These are phyloP conservation scores for Nebria salina DNA, from an alignment of 2,888 invertebrate species.

Conservation along the genomic window DNA sequence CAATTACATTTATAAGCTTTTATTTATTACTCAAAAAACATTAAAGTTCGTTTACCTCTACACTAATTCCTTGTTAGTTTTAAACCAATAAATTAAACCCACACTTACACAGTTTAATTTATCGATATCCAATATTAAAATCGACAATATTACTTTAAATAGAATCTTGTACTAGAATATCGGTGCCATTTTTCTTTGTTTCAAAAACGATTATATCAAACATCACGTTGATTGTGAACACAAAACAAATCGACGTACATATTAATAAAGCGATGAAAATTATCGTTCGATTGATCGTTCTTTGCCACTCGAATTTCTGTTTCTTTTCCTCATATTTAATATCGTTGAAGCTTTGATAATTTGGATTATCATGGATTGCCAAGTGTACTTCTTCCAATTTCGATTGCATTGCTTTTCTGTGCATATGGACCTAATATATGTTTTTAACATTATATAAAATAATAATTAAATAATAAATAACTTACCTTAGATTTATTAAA, in stretches of 20 bases:
- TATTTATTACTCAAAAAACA: neutral
- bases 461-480: neutral
- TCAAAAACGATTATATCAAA: conserved; percentile 4
- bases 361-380: conserved; percentile 4
- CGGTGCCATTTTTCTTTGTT: neutral
- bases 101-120: conserved; percentile 1
- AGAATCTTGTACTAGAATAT: conserved; percentile 8
- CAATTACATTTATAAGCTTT: neutral
- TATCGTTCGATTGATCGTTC: conserved; percentile 19
- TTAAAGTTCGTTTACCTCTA: neutral
- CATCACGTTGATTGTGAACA: conserved; percentile 29
- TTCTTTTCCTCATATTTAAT: neutral
- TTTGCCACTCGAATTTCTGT: neutral
- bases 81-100: conserved; percentile 9
- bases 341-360: conserved; percentile 3
- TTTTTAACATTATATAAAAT: neutral
- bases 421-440: neutral
- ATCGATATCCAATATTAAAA: neutral
- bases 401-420: neutral
- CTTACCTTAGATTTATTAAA: neutral
- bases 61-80: neutral
- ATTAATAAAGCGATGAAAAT: conserved; percentile 26
- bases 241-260: conserved; percentile 29
- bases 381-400: neutral
- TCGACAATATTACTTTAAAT: conserved; percentile 11